These are phyloP conservation scores for Abscondita cerata DNA, from an alignment of 2,888 invertebrate genomes.

Conservation along the genomic window DNA sequence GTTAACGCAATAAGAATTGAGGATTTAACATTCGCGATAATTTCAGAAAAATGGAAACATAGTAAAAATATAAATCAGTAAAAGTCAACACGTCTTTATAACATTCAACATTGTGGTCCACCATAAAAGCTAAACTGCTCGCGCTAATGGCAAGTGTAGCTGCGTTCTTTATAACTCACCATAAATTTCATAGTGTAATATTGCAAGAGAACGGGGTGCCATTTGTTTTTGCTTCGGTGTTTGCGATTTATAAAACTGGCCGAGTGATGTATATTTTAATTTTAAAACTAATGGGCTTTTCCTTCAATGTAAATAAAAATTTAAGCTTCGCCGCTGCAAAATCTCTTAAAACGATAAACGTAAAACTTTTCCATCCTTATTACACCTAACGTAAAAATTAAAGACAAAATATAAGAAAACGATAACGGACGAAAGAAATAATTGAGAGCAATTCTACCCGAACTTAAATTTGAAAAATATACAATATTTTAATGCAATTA, in stretches of 20 bases:
- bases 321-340: constrained; percentile 47
- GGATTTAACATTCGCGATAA: constrained; percentile 6
- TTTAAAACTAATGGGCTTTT: constrained; percentile 57
- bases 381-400: constrained; percentile 22
- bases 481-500: constrained; percentile 53
- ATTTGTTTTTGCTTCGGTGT: constrained; percentile 56
- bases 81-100: constrained; percentile 52
- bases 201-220: constrained; percentile 54
- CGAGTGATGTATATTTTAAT: constrained; percentile 59
- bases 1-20: not conserved
- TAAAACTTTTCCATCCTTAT: constrained; percentile 47
- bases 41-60: constrained; percentile 3
- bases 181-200: constrained; percentile 57
- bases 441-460: constrained; percentile 36
- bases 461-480: constrained; percentile 47
- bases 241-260: constrained; percentile 41
- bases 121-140: constrained; percentile 54
- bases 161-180: constrained; percentile 56
- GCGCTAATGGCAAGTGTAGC: constrained; percentile 54
- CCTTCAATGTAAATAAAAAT: constrained; percentile 56
- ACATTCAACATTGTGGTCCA: constrained; percentile 51
- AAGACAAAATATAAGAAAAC: constrained; percentile 25
- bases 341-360: constrained; percentile 48
- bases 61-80: constrained; percentile 47
- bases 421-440: constrained; percentile 19